Percentiles rank a stretch among this genome's conserved stretches.
These are phyloP conservation scores for Kobus ellipsiprymnus DNA, from an alignment of 2,113 vertebrate species.

Conservation along the genomic window DNA sequence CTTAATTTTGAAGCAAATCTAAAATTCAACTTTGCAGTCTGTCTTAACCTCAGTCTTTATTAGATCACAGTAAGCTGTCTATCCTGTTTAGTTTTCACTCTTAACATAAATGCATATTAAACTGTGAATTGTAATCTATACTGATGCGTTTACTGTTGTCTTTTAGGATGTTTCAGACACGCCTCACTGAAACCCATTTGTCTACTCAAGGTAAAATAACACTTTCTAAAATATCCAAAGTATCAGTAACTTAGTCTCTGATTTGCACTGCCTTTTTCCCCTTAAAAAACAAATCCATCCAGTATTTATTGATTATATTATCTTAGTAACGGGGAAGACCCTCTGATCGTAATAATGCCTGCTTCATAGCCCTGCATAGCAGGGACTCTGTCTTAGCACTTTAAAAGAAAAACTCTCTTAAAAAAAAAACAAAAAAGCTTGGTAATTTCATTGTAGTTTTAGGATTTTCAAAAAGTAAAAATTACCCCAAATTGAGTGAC, in stretches of 20 bases:
- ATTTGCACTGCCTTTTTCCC: background rate
- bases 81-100: background rate
- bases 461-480: background rate
- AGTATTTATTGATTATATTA: background rate
- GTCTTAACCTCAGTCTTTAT: background rate
- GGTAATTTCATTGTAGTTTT: background rate
- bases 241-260: background rate
- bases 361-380: background rate
- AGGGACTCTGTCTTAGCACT: background rate
- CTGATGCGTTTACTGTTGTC: background rate
- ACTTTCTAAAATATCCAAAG: background rate
- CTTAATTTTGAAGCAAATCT: background rate
- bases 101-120: background rate
- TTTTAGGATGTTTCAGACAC: conserved; percentile 82
- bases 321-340: background rate
- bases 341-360: background rate
- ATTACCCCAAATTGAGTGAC: background rate
- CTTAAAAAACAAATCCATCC: background rate
- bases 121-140: background rate
- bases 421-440: background rate
- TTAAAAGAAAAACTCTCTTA: background rate
- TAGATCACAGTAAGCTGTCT: background rate
- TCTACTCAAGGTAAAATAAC: conserved; percentile 73
- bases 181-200: conserved; percentile 58
- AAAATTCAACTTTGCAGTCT: background rate